These are phyloP conservation scores for Python bivittatus DNA, from an alignment of 2,113 vertebrate species.

Conservation along the genomic window DNA sequence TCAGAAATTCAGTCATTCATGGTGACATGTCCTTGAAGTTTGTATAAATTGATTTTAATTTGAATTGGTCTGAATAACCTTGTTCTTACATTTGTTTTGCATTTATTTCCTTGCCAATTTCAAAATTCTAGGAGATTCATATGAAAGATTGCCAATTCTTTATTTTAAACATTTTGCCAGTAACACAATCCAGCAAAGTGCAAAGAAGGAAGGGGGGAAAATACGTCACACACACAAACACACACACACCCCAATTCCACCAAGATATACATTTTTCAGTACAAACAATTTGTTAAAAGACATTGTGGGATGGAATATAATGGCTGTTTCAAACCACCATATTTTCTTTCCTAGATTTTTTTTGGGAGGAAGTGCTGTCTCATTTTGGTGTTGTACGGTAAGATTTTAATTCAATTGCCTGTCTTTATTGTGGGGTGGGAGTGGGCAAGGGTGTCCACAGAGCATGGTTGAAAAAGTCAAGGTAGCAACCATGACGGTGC, in stretches of 20 bases:
- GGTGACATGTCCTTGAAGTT: not conserved
- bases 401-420: not conserved
- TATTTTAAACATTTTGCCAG: not conserved
- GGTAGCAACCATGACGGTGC: not conserved
- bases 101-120: not conserved
- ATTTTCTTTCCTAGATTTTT: not conserved
- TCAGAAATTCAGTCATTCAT: not conserved
- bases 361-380: slow-evolving; percentile 25
- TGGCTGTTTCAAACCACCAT: not conserved
- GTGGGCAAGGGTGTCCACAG: not conserved
- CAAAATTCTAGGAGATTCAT: not conserved
- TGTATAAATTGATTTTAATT: not conserved
- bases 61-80: not conserved
- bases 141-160: not conserved
- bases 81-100: not conserved
- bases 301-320: not conserved
- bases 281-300: not conserved
- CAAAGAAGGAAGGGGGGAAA: not conserved
- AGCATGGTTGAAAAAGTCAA: not conserved
- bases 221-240: not conserved
- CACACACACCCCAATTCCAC: not conserved
- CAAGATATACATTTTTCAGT: not conserved
- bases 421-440: not conserved
- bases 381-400: slow-evolving; percentile 31
- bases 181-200: not conserved